Base-by-base conservation (phyloP, 1,140 invertebrate species). In the Vanessa tameamea region DNA sequence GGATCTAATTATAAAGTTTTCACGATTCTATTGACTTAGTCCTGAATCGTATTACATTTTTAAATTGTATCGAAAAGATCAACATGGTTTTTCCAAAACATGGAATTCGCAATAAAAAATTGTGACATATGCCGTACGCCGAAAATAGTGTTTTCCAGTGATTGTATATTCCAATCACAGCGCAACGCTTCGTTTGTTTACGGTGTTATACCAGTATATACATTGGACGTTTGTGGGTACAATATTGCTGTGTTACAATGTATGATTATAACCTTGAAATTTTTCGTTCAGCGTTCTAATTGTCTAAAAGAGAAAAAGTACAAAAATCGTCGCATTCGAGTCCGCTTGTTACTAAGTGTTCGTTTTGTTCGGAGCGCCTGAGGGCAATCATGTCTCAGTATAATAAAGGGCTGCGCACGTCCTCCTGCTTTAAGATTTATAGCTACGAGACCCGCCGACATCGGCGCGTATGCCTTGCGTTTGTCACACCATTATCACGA, bases 371-470 rank as follows among this genome's bases (percentile, higher is more conserved):
- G 72, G 78, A 87, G 81, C 84, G 87, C 89, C 83, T 78, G 81
- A 79, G 87, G 89, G 77, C 88, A 87, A 90, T 90, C 89, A 91
- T 89, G 88, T 87, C 88, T 87, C 78, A 85, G 75, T 85, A 85
- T 90, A 91, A 91, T 91, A 87, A 88, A 90, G 88, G 88, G 83
- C 84, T 89, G 84, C 78, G 81, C 81, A 81, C 84, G 86, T 88
- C 86, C 83, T 83, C 83, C 80, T 77, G 86, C 73, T 76, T 85
- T 80, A 81, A 90, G 87, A 91, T 91, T 91, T 91, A 91, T 91
- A 78, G 86, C 47, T 71, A 57, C 66, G 75, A 79, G 78, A 85
- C 82, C 81, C 81, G 82, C 76, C 83, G 85, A 81, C 77, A 77
- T 76, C 78, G 82, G 82, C 82, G 84, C 82, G 76, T 79, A 79